These are phyloP conservation scores for Podarcis lilfordi DNA, from an alignment of 2,797 vertebrate species.

Conservation along the genomic window DNA sequence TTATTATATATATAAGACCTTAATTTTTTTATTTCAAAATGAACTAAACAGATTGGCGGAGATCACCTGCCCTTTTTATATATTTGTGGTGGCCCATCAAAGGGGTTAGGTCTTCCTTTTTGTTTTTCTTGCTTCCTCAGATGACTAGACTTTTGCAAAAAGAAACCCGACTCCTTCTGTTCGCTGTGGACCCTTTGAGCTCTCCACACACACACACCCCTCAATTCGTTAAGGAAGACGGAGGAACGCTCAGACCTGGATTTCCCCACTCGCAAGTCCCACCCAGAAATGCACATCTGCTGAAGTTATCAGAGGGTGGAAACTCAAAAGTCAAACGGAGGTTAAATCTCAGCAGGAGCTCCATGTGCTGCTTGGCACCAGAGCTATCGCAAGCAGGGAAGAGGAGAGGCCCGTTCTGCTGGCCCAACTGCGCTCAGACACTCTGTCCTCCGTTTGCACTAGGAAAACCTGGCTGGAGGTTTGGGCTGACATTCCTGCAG, in stretches of 20 bases:
- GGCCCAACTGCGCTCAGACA: background rate
- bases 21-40: too few relatives aligned
- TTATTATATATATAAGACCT: too few relatives aligned
- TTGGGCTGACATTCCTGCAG: background rate
- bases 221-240: background rate
- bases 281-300: background rate
- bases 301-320: background rate
- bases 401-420: background rate
- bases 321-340: fast-evolving
- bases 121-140: background rate
- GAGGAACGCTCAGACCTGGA: background rate
- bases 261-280: conserved; percentile 6
- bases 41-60: background rate
- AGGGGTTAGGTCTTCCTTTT: background rate
- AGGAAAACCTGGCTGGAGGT: background rate
- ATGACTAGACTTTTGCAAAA: background rate
- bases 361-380: fast-evolving
- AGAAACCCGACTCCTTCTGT: fast-evolving
- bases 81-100: background rate
- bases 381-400: background rate
- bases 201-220: background rate
- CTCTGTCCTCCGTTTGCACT: background rate
- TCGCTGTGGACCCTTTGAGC: background rate
- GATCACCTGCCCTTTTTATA: background rate
- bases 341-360: conserved; percentile 20